Conservation (phyloP, 2,113 vertebrate species). For the Anguilla japonica region DNA sequence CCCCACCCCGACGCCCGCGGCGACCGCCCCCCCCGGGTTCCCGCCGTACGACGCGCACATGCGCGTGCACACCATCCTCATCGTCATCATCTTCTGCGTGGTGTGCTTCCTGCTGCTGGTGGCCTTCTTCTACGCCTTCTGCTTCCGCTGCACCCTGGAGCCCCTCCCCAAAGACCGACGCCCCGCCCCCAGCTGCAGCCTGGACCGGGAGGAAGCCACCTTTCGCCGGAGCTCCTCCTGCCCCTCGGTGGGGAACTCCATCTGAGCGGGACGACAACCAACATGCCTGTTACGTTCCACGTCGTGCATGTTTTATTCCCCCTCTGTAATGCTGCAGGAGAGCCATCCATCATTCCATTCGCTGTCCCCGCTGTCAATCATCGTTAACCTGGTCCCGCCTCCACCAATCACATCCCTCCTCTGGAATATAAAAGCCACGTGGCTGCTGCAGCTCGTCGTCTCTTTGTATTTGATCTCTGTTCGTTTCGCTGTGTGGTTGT, state of each 20-base stretch:
- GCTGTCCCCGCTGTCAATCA: no score
- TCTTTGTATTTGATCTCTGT: no score
- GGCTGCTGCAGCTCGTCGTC: no score
- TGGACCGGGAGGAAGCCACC: slow-evolving; percentile 67
- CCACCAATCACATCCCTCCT: no score
- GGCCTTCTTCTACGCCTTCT: slow-evolving; percentile 66
- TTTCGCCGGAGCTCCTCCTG: slow-evolving; percentile 59
- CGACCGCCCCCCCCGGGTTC: background rate
- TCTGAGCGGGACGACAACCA: slow-evolving; percentile 45
- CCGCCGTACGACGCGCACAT: slow-evolving; percentile 45
- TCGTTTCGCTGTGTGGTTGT: no score
- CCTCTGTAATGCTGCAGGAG: no score
- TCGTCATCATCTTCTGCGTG: slow-evolving; percentile 59
- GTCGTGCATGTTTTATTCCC: no score
- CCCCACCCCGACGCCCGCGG: slow-evolving; percentile 14
- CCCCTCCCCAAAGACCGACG: slow-evolving; percentile 36
- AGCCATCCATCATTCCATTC: no score
- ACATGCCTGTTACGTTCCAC: no score
- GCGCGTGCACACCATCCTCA: slow-evolving; percentile 57
- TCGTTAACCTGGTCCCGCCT: no score
- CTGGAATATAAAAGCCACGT: no score
- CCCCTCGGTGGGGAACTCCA: slow-evolving; percentile 56
- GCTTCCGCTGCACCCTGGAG: slow-evolving; percentile 60
- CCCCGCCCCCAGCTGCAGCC: slow-evolving; percentile 23
- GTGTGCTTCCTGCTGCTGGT: slow-evolving; percentile 68